Conservation (phyloP, 1,140 invertebrate genomes). For the Temnothorax longispinosus region DNA sequence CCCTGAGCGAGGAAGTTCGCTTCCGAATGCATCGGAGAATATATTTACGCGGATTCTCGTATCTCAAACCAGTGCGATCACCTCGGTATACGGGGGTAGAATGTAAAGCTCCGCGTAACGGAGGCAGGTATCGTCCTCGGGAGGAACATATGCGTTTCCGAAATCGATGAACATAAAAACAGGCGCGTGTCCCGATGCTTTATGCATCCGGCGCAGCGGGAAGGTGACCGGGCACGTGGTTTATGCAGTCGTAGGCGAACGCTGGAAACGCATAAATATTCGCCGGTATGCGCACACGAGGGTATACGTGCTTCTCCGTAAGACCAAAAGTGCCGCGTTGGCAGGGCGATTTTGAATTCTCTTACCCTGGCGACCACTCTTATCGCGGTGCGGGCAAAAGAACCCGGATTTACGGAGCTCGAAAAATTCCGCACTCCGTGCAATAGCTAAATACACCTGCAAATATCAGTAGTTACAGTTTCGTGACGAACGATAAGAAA, state of each 20-base stretch:
- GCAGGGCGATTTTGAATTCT: conserved; percentile 57
- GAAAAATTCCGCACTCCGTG: not conserved
- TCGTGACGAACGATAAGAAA: not conserved
- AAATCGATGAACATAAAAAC: conserved; percentile 57
- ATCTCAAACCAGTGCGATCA: not conserved
- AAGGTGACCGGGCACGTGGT: conserved; percentile 33
- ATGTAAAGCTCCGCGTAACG: conserved; percentile 28
- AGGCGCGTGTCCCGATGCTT: conserved; percentile 53
- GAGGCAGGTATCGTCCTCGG: conserved; percentile 41
- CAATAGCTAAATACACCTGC: not conserved
- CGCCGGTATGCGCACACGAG: not conserved
- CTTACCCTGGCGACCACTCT: conserved; percentile 14
- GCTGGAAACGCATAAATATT: conserved; percentile 69
- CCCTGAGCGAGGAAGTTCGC: not conserved
- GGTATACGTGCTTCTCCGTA: conserved; percentile 35
- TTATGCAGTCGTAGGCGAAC: conserved; percentile 65
- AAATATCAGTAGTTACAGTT: not conserved
- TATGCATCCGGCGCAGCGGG: conserved; percentile 40
- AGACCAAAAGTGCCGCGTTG: conserved; percentile 62
- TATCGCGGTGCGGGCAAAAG: conserved; percentile 19
- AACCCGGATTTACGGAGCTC: conserved; percentile 53
- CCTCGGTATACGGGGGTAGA: not conserved
- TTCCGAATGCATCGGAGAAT: not conserved
- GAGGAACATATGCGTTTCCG: conserved; percentile 42
- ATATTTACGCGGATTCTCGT: not conserved